Evolutionary conservation across 2,888 invertebrate genomes (phyloP).

Genomic region (Dermolepida albohirtum): DNA sequence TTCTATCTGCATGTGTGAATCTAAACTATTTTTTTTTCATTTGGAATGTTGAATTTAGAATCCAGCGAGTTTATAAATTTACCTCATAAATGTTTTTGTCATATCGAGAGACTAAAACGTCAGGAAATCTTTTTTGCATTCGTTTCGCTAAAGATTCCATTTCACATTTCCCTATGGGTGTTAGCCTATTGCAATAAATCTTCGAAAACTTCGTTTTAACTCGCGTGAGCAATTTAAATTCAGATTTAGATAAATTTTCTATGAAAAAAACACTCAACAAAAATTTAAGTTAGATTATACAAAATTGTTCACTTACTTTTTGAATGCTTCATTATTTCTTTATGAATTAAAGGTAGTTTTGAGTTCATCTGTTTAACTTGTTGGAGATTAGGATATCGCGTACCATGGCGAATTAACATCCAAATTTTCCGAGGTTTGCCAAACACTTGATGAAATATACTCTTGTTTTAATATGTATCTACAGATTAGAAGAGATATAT

Average conservation of each 20-base stretch:
- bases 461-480: background rate
- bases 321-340: conserved; percentile 1
- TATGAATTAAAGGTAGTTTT: conserved; percentile 13
- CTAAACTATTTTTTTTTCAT: conserved; percentile 11
- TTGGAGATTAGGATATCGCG: conserved; percentile 11
- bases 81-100: conserved; percentile 17
- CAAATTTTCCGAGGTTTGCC: conserved; percentile 26
- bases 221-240: conserved; percentile 3
- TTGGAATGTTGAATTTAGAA: background rate
- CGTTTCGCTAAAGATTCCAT: conserved; percentile 16
- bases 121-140: conserved; percentile 18
- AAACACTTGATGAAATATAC: conserved; percentile 1
- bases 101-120: conserved; percentile 6
- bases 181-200: conserved; percentile 1
- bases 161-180: conserved; percentile 10
- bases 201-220: conserved; percentile 6
- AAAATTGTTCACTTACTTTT: conserved; percentile 1
- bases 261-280: background rate
- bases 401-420: conserved; percentile 29
- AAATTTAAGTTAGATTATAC: background rate
- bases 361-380: conserved; percentile 23
- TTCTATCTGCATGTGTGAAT: conserved; percentile 16
- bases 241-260: conserved; percentile 11
- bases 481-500: background rate
- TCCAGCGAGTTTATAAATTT: background rate